These are phyloP conservation scores for Pecten maximus DNA, from an alignment of 2,888 invertebrate species.

Conservation along the genomic window DNA sequence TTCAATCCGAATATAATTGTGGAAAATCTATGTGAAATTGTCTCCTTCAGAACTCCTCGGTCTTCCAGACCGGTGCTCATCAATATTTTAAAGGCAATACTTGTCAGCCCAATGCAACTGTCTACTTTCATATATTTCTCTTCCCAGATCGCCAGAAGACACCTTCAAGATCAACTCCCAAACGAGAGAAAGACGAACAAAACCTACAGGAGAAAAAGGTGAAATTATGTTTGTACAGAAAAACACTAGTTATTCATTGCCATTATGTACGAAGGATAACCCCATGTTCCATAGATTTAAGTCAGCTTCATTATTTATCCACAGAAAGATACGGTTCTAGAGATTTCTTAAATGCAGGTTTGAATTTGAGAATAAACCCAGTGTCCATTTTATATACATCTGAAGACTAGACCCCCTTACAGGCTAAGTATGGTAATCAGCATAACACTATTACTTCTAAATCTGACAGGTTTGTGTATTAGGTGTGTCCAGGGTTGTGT, in stretches of 20 bases:
- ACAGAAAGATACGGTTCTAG: background rate
- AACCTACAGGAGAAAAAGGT: constrained; percentile 50
- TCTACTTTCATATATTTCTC: background rate
- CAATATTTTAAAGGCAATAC: background rate
- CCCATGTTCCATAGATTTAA: background rate
- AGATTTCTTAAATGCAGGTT: background rate
- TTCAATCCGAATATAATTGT: background rate
- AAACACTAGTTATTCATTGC: background rate
- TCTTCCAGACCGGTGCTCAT: background rate
- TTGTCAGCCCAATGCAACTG: background rate
- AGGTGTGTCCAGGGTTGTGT: background rate
- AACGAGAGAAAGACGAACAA: constrained; percentile 51
- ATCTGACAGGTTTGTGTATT: background rate
- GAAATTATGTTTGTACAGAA: background rate
- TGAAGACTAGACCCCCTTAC: background rate
- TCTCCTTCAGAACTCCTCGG: background rate
- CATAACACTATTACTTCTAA: background rate
- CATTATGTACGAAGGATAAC: background rate
- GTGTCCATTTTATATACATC: background rate
- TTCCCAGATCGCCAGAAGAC: constrained; percentile 48
- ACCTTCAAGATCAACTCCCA: constrained; percentile 48
- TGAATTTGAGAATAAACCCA: background rate
- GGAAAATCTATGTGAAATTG: background rate
- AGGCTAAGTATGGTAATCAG: background rate
- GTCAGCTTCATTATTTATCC: background rate